Conservation (phyloP, 2,113 vertebrate genomes). For the Gymnarchus niloticus region DNA sequence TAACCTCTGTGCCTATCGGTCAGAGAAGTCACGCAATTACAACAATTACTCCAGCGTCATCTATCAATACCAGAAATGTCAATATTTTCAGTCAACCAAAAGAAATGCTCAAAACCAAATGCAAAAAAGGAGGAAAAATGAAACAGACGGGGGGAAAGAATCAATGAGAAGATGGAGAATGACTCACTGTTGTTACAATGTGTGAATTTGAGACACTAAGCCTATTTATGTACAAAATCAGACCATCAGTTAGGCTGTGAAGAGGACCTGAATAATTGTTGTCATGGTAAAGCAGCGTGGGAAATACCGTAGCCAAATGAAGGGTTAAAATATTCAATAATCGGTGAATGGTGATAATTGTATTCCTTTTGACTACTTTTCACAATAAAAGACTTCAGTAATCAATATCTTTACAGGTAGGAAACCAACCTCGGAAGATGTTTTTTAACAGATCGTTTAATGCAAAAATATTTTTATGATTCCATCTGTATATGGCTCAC, state of each 20-base stretch:
- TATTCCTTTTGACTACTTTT: conserved; percentile 41
- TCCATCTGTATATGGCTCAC: background rate
- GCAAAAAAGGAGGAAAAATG: conserved; percentile 54
- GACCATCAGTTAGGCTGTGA: conserved; percentile 64
- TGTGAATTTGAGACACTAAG: conserved; percentile 59
- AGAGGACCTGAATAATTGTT: conserved; percentile 64
- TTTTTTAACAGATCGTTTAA: background rate
- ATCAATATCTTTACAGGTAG: conserved; percentile 35
- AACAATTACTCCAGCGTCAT: conserved; percentile 49
- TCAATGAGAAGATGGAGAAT: conserved; percentile 5
- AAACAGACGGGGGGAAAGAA: conserved; percentile 31
- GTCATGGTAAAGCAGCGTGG: conserved; percentile 60
- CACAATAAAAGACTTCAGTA: conserved; percentile 50
- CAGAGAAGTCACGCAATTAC: conserved; percentile 60
- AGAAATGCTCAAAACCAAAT: conserved; percentile 41
- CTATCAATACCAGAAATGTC: conserved; percentile 56
- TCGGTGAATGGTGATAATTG: conserved; percentile 59
- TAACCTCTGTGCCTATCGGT: conserved; percentile 50
- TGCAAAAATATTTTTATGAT: background rate
- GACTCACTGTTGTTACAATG: background rate
- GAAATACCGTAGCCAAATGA: conserved; percentile 55
- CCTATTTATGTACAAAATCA: conserved; percentile 50
- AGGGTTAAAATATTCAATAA: conserved; percentile 65
- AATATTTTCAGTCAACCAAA: conserved; percentile 48
- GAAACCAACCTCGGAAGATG: background rate